Evolutionary conservation across 2,888 invertebrate species (phyloP), one percentile per base, ranked within the genome.

Genomic region (Drosophila lutescens): DNA sequence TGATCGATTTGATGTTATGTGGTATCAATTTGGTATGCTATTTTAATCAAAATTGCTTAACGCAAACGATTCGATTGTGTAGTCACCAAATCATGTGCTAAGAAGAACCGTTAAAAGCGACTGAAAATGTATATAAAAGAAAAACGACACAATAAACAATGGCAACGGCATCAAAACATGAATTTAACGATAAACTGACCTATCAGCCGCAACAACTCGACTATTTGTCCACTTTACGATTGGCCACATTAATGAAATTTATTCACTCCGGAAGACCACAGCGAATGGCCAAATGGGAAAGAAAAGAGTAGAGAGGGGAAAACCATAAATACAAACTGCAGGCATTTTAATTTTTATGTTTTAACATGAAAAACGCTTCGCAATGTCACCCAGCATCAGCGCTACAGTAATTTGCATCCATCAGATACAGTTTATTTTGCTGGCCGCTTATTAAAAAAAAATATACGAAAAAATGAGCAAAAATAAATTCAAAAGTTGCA

Each of bases 171-270:
- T 79, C 65, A 66, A 74, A 53, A 47, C 68, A 41, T 41, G 55
- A 67, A 54, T 66, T 66, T 47, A 34, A 66, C 67, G 67, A 51
- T 46, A 44, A 62, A 53, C 65, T 65, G 66, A 51, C 65, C 65
- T 65, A 63, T 65, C 65, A 44, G 36, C 36, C 50, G 26, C 38
- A 62, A 36, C 62, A 62, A 70, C 59, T 49, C 30, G 58, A 36
- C 71, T 59, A 63, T 51, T 70, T 71, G 62, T 46, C 62, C 60
- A 72, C 54, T 76, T 84, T 56, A 74, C 81, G 76, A 82, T 84
- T 84, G 86, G 54, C 67, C 78, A 74, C 63, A 82, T 82, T 82
- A 82, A 77, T 75, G 55, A 78, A 85, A 73, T 84, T 71, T 80
- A 86, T 80, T 53, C 59, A 76, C 79, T 73, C 74, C 80, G 65